Conservation (phyloP, 2,797 vertebrate genomes). For the Thaleichthys pacificus region DNA sequence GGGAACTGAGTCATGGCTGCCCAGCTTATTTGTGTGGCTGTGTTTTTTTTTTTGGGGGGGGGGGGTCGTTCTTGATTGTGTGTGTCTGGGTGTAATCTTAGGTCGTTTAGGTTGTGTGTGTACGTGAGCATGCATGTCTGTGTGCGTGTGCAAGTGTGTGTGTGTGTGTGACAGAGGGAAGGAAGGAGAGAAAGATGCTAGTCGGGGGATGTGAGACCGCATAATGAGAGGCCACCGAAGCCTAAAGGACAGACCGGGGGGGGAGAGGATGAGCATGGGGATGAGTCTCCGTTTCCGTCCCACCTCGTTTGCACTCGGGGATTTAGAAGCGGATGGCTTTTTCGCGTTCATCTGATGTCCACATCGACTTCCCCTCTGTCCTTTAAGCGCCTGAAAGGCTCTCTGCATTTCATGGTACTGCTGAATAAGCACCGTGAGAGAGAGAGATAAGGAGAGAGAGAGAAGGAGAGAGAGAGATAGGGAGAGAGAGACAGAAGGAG, state of each 20-base stretch:
- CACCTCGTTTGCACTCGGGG: background rate
- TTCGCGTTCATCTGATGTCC: slow-evolving; percentile 37
- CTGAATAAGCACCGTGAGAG: background rate
- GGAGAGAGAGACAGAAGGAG: slow-evolving; percentile 9
- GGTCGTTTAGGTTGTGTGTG: background rate
- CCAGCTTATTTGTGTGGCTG: background rate
- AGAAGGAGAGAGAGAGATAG: background rate
- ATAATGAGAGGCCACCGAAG: slow-evolving; percentile 17
- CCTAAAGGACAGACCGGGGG: background rate
- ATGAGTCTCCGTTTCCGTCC: background rate
- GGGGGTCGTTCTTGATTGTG: slow-evolving; percentile 1
- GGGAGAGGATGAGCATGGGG: background rate
- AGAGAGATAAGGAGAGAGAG: slow-evolving; percentile 2
- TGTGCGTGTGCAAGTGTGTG: background rate
- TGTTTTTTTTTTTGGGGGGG: background rate
- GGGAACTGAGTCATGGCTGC: background rate
- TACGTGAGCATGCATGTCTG: background rate
- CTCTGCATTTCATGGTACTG: slow-evolving; percentile 14
- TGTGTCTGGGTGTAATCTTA: background rate
- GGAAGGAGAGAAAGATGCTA: background rate
- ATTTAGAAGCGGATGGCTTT: slow-evolving; percentile 39
- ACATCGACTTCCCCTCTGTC: slow-evolving; percentile 32
- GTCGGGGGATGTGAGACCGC: slow-evolving; percentile 3
- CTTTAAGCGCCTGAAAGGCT: slow-evolving; percentile 22
- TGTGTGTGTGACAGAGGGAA: background rate